Evolutionary conservation across 2,797 vertebrate species (phyloP), one percentile per base, ranked within the genome.

Genomic region (Sebastolobus altivelis): DNA sequence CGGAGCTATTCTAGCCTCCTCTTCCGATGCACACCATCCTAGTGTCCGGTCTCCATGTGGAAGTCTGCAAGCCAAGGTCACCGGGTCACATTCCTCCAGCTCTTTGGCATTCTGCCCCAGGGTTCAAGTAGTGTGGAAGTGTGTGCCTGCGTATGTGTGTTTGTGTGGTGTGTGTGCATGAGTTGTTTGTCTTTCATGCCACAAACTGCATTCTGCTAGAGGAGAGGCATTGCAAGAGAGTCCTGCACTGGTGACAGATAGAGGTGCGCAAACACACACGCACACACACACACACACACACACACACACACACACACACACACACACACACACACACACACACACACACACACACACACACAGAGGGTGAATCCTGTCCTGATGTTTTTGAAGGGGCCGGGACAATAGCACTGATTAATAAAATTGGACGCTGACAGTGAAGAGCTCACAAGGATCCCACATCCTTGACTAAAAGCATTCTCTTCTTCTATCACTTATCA

Each of bases 31-130:
- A 89, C 92, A 82, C 90, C 88, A 92, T 89, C 87, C 92, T 63
- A 87, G 88, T 87, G 93, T 95, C 91, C 90, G 75, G 90, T 91
- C 88, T 93, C 86, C 87, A 82, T 93, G 94, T 94, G 93, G 92
- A 94, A 92, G 93, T 95, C 92, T 93, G 91, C 89, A 89, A 93
- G 89, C 89, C 90, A 92, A 93, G 95, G 96, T 96, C 94, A 96
- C 65, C 78, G 63, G 94, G 95, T 95, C 93, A 93, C 92, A 96
- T 96, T 96, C 96, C 94, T 93, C 84, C 87, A 94, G 88, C 86
- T 92, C 90, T 92, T 92, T 92, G 89, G 94, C 93, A 94, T 94
- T 93, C 91, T 91, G 92, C 91, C 91, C 61, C 81, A 72, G 93
- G 92, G 93, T 94, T 93, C 90, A 93, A 90, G 90, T 93, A 91